Base-by-base conservation (phyloP, 1,140 invertebrate species). In the Delia radicum region DNA sequence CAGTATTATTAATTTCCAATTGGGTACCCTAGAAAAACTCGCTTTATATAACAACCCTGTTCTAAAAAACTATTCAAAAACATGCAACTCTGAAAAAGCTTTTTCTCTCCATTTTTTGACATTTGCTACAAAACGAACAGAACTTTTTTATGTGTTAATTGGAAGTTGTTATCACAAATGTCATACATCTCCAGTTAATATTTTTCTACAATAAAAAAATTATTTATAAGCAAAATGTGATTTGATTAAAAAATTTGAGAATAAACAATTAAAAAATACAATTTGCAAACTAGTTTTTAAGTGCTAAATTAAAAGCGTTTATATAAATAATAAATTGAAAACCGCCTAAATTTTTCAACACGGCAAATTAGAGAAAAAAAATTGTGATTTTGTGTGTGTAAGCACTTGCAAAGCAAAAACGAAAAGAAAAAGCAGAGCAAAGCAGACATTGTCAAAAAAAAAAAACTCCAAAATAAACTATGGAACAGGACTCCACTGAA, bases 401-500 rank as follows among this genome's bases (percentile, higher is more conserved):
- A 33, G 62, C 62, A 65, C 62, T 62, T 24, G 26, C 62, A 67
- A 31, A 69, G 29, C 29, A 37, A 33, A n/a, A n/a, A n/a, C n/a
- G n/a, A n/a, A n/a, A n/a, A n/a, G 65, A 69, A 69, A 33, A 69
- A 69, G n/a, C 29, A 69, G 65, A 69, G 31, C 29, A 69, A 69
- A 69, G 65, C 31, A 69, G 65, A 69, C 29, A 69, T 15, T 69
- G 65, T 31, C 65, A 69, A 69, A n/a, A n/a, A n/a, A n/a, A n/a
- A n/a, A n/a, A n/a, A 65, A 65, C 24, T 65, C 29, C 29, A 31
- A 69, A 69, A 69, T 21, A 69, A 69, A 31, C 65, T 69, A 83
- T 85, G 83, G 83, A 85, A 85, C 83, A 85, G 80, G 83, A 85
- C 81, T 85, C 83, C 75, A 81, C 81, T 73, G 82, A 84, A 74